A percentile compares a stretch with the other conserved stretches of the same genome.
Conservation (phyloP, 2,113 vertebrate genomes). For the Balaeniceps rex region DNA sequence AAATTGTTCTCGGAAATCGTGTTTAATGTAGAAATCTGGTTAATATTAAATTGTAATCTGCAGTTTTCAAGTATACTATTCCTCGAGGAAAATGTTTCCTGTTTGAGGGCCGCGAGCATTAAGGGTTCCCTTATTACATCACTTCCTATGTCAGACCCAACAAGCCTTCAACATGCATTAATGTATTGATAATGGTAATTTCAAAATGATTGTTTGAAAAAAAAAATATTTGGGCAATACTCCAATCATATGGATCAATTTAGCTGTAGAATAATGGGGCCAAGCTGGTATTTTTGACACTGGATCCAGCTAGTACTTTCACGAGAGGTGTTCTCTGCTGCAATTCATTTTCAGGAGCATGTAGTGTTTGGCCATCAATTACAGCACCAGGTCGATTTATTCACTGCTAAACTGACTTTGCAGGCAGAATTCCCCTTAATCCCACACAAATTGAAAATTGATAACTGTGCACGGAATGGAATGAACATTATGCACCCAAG, state of each 20-base stretch:
- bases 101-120: slow-evolving; percentile 62
- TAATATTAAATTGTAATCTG: slow-evolving; percentile 80
- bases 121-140: slow-evolving; percentile 73
- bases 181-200: slow-evolving; percentile 66
- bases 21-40: slow-evolving; percentile 81
- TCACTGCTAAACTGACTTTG: background rate
- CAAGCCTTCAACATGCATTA: slow-evolving; percentile 74
- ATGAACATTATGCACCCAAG: background rate
- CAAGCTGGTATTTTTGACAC: slow-evolving; percentile 59
- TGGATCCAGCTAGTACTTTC: background rate
- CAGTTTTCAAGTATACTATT: slow-evolving; percentile 75
- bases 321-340: background rate
- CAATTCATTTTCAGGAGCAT: background rate
- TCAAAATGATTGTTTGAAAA: slow-evolving; percentile 58
- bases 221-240: slow-evolving; percentile 61
- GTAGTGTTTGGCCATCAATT: background rate
- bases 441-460: background rate
- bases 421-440: background rate
- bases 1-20: slow-evolving; percentile 84
- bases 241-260: slow-evolving; percentile 78
- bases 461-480: background rate
- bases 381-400: background rate
- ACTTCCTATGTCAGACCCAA: slow-evolving; percentile 75
- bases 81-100: slow-evolving; percentile 82
- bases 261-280: slow-evolving; percentile 37